Evolutionary conservation across 2,797 vertebrate species (phyloP), one percentile per base, ranked within the genome.

Genomic region (Mormyrops attenuatus): DNA sequence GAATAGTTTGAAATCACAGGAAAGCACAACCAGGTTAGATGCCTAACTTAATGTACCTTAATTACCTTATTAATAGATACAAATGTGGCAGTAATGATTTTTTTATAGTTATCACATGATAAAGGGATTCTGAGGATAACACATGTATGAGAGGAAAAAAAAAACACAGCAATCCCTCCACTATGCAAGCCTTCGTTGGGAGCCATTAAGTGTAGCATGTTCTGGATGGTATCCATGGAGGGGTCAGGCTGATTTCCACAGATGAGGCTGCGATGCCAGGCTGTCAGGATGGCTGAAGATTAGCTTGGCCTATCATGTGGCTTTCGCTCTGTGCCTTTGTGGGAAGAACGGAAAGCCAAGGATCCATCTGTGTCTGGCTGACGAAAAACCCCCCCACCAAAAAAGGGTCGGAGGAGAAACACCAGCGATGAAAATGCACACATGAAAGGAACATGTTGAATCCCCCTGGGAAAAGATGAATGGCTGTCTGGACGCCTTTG

Each of bases 381-480:
- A 85, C 84, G 49, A 30, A 85, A 85, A 15, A 2, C 0, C 80
- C 50, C 11, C 49, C 52, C 34, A 17, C 17, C 6, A 5, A 34
- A 41, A 60, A 87, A 60, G 8, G 30, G 85, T 60, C 2, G 15
- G 50, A 34, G 50, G 30, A 87, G 34, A 52, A 60, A 57, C 38
- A 44, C 55, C 8, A 38, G 15, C 49, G 47, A 38, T 22, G 55
- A 57, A 53, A 60, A 84, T 11, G 34, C 38, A 50, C 11, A 52
- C 55, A 55, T 53, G 73, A 89, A 88, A 34, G 88, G 22, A 53
- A 38, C 22, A 38, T 77, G 44, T 55, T 57, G 17, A 89, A 89
- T 89, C 80, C 53, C 53, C 80, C 8, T 26, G 88, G 77, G 80
- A 55, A 63, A 85, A 85, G 11, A 38, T 30, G 52, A 53, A 60